A percentile compares a stretch with the other conserved stretches of the same genome.
These are phyloP conservation scores for Carassius auratus DNA, from an alignment of 2,113 vertebrate genomes.

Conservation along the genomic window DNA sequence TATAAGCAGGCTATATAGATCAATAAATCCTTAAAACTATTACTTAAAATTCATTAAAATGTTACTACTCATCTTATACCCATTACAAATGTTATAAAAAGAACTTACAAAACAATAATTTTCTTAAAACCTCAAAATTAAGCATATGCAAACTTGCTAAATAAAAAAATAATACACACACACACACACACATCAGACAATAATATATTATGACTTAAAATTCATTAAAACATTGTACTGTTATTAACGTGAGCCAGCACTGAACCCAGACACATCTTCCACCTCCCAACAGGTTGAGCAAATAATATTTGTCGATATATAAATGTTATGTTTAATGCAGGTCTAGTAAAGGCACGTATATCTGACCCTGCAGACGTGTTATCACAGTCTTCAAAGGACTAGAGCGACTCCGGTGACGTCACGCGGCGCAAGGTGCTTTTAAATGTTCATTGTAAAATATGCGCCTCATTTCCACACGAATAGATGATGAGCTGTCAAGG, in stretches of 20 bases:
- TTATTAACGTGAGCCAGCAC: background rate
- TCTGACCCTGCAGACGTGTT: background rate
- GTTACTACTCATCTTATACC: background rate
- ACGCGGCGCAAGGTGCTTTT: constrained; percentile 54
- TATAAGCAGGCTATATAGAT: no score
- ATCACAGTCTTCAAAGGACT: constrained; percentile 35
- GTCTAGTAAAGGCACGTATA: background rate
- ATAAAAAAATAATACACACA: background rate
- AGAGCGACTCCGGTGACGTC: background rate
- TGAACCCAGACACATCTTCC: background rate
- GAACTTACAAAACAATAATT: no score
- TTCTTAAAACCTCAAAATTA: background rate
- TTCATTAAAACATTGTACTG: background rate
- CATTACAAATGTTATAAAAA: no score
- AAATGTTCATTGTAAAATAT: constrained; percentile 64
- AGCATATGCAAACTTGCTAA: background rate
- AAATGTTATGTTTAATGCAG: background rate
- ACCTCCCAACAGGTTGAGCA: background rate
- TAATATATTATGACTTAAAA: background rate
- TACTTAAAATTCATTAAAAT: background rate
- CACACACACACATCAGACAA: background rate
- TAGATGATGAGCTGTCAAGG: constrained; percentile 78
- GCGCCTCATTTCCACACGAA: constrained; percentile 76
- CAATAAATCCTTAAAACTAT: no score
- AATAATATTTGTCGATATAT: background rate